phyloP scores from a whole-genome alignment of 64 coral and sea anemone species.

The Acropora tenuis region DNA sequence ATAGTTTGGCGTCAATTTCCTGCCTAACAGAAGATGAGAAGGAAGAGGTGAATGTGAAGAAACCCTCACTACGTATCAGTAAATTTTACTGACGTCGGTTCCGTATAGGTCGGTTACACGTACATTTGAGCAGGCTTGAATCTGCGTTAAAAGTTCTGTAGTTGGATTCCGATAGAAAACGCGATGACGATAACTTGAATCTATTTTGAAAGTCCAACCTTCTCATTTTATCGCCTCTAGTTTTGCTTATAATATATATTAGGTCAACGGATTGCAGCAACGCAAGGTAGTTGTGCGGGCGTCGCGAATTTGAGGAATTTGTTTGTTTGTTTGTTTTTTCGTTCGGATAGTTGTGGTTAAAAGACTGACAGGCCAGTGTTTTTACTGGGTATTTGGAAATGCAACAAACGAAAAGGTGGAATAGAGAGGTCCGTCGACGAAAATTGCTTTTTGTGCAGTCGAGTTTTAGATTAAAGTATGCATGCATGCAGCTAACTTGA shows the following conservation, averaged over 20 bases:
- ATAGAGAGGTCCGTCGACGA: too few relatives aligned
- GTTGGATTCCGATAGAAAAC: background rate
- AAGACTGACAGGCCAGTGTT: too few relatives aligned
- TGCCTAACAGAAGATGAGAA: background rate
- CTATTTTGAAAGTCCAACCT: background rate
- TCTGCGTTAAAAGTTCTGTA: background rate
- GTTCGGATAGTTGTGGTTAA: too few relatives aligned
- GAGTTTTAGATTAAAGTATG: too few relatives aligned
- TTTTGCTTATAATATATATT: background rate
- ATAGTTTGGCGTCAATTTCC: background rate
- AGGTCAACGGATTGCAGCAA: background rate
- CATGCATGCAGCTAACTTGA: too few relatives aligned
- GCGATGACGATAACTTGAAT: background rate
- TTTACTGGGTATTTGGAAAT: too few relatives aligned
- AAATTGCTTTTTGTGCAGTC: too few relatives aligned
- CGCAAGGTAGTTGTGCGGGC: too few relatives aligned
- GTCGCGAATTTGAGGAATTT: too few relatives aligned
- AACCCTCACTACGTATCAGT: background rate
- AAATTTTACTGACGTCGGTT: background rate
- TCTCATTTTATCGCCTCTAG: background rate
- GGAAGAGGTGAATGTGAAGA: background rate
- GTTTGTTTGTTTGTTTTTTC: too few relatives aligned
- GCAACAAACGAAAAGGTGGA: too few relatives aligned
- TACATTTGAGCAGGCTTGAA: constrained; percentile 9
- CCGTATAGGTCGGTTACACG: background rate